Evolutionary conservation across 2,113 vertebrate species (phyloP), one percentile per base, ranked within the genome.

Genomic region (Balaeniceps rex): DNA sequence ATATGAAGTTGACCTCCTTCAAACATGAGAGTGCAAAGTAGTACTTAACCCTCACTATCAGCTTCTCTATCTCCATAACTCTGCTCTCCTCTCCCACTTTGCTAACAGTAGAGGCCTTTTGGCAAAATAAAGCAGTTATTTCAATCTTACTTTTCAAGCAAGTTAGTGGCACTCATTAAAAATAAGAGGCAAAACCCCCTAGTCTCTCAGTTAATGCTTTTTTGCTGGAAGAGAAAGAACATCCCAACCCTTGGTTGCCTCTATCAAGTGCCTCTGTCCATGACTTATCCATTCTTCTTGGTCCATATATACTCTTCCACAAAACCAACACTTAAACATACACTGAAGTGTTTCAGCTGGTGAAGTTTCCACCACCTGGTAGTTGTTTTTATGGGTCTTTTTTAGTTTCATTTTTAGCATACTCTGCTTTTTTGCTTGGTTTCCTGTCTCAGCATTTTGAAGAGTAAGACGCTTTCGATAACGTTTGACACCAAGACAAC

Each of bases 381-480:
- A 99, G 90, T 98, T 99, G 93, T 99, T 98, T 60, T 99, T 99
- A 86, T 99, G 98, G 3, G 99, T 98, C 91, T 99, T 99, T 92
- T 99, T 98, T 51, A 99, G 98, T 79, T 98, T 99, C 99, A 99
- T 99, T 97, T 99, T 99, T 95, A 99, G 87, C 93, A 99, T 98
- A 96, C 98, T 98, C 87, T 98, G 99, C 85, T 98, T 99, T 87
- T 91, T 98, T 33, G 71, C 83, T 47, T 97, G 97, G 64, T 83
- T 95, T 81, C 60, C 94, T 44, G 88, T 90, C 69, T 98, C 97
- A 7, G 2, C 47, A 16, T 97, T 98, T 85, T 97, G 97, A 95
- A 98, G 97, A 47, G 96, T 98, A 46, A 98, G 98, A 55, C 98
- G 97, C 11, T 97, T 89, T 11, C 97, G 97, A 2, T 97, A 95